phyloP scores from a whole-genome alignment of 2,797 vertebrate species.

The Tokudaia muenninki region DNA sequence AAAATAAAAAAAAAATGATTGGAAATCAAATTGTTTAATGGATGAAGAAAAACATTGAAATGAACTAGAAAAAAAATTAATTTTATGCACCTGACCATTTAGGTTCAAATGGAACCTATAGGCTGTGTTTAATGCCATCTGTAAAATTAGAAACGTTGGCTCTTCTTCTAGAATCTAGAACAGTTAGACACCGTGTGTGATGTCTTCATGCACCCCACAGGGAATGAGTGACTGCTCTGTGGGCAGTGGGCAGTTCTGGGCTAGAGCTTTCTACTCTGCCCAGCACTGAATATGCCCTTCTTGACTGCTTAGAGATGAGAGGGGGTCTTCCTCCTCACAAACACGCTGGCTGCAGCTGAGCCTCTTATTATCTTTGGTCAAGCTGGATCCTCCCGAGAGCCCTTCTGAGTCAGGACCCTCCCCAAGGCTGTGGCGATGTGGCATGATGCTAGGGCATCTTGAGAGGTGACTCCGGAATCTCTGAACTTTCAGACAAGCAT shows the following conservation, averaged over 20 bases:
- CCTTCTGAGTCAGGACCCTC: background rate
- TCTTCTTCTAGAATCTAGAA: background rate
- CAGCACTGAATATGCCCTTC: accelerated
- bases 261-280: accelerated
- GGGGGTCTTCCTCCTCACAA: background rate
- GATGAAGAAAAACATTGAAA: background rate
- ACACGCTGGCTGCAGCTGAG: accelerated
- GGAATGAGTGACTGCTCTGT: background rate
- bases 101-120: background rate
- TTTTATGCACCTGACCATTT: background rate
- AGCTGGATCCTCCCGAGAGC: background rate
- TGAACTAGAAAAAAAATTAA: background rate
- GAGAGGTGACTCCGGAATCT: too few species aligned
- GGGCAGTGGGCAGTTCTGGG: background rate
- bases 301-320: background rate
- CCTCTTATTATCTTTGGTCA: background rate
- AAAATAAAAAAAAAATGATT: background rate
- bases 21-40: background rate
- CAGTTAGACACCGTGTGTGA: background rate
- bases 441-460: background rate
- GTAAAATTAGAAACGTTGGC: background rate
- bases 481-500: background rate
- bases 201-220: background rate
- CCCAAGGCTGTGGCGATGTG: accelerated
- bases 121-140: background rate